Base-by-base conservation (phyloP, 2,888 invertebrate species). In the Uloborus plumipes region DNA sequence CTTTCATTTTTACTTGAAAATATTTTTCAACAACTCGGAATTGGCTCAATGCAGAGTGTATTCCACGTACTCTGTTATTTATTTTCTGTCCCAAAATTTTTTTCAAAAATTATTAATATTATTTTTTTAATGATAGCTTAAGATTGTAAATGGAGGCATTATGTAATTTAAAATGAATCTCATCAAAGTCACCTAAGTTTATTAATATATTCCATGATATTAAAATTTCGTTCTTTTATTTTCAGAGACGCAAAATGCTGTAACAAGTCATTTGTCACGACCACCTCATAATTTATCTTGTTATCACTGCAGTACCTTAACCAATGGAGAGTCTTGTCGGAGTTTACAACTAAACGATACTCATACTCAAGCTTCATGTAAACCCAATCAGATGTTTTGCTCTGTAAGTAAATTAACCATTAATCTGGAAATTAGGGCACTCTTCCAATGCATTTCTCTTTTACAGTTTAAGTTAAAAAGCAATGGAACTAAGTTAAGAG, bases 201-300 rank as follows among this genome's bases (percentile, higher is more conserved):
- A n/a, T n/a, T n/a, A n/a, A n/a, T n/a, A n/a, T n/a, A 26, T 26
- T 3, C 4, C 2, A 39, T 39, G 9, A 39, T 39, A 39, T 1
- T 11, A 9, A 39, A 39, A 1, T 39, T 39, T 39, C 39, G 1
- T 39, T 55, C 18, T 18, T 67, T 76, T 53, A 26, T 15, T 51
- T 78, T 65, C 22, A 58, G 64, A 47, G 59, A 53, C 66, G 39
- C 58, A 74, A 49, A 55, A 61, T 49, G 64, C 65, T 51, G 64
- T 59, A 18, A 70, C 70, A 39, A 62, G 80, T 59, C 74, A 81
- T 70, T 66, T 82, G 0, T 67, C 75, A n/a, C 67, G 73, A 7
- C 59, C 83, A 6, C 74, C 74, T 14, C 79, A 79, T 51, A 84
- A 84, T 50, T 61, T 84, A n/a, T 76, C 84, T 14, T 84, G 84